Conservation (phyloP, 2,888 invertebrate genomes). For the Tricholauxania praeusta region DNA sequence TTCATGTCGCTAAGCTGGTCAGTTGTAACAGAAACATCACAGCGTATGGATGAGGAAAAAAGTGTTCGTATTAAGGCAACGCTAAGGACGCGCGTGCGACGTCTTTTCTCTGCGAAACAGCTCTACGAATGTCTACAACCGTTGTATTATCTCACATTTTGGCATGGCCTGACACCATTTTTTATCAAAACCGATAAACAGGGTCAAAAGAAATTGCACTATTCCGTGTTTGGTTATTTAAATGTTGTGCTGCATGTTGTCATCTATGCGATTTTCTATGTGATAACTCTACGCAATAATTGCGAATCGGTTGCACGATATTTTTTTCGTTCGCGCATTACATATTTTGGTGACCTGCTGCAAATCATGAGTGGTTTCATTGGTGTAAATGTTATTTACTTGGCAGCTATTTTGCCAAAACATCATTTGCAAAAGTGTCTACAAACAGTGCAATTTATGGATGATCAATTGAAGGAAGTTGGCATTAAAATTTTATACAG, state of each 20-base stretch:
- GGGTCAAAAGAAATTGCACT: slow-evolving; percentile 53
- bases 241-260: slow-evolving; percentile 57
- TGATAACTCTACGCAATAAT: slow-evolving; percentile 57
- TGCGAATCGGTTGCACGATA: slow-evolving; percentile 65
- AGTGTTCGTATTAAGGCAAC: slow-evolving; percentile 32
- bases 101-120: slow-evolving; percentile 57
- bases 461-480: slow-evolving; percentile 56
- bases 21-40: slow-evolving; percentile 53
- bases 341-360: slow-evolving; percentile 63
- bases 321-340: slow-evolving; percentile 63
- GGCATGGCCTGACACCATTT: slow-evolving; percentile 63
- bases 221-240: slow-evolving; percentile 59
- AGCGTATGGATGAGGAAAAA: slow-evolving; percentile 47
- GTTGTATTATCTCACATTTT: slow-evolving; percentile 57
- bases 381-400: slow-evolving; percentile 62
- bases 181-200: slow-evolving; percentile 50
- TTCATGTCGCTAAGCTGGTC: slow-evolving; percentile 32
- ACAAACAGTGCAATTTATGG: slow-evolving; percentile 57
- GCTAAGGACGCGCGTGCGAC: slow-evolving; percentile 46
- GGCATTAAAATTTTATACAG: slow-evolving; percentile 65
- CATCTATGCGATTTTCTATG: slow-evolving; percentile 57
- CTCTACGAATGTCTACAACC: slow-evolving; percentile 62
- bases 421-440: slow-evolving; percentile 59
- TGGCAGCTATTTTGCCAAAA: slow-evolving; percentile 60
- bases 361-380: slow-evolving; percentile 63